These are phyloP conservation scores for Eriosoma lanigerum DNA, from an alignment of 1,140 invertebrate species.

Conservation along the genomic window DNA sequence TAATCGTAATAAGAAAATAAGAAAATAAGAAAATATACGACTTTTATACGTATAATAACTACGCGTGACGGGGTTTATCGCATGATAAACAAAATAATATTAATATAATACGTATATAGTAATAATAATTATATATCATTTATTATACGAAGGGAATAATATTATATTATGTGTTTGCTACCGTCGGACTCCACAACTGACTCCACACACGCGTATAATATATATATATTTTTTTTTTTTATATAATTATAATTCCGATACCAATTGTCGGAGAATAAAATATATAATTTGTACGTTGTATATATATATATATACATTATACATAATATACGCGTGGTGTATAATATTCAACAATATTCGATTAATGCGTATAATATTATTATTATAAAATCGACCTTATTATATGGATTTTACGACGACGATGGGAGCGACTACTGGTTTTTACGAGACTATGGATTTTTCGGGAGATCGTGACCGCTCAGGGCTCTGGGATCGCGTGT, in stretches of 20 bases:
- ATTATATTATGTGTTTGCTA: too few species aligned
- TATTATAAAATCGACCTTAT: conserved; percentile 8
- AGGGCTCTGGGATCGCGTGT: conserved; percentile 31
- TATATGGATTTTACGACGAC: background rate
- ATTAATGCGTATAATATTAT: background rate
- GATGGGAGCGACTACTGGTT: conserved; percentile 47
- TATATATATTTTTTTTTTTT: too few species aligned
- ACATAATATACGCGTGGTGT: background rate
- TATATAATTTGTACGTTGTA: background rate
- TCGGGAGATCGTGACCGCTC: conserved; percentile 25
- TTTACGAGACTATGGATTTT: conserved; percentile 16
- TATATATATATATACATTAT: background rate
- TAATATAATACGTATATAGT: too few species aligned
- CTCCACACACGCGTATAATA: too few species aligned
- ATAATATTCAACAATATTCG: conserved; percentile 15
- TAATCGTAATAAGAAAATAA: too few species aligned
- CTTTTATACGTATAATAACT: background rate
- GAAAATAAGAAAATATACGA: background rate
- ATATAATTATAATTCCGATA: conserved; percentile 15
- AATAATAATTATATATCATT: too few species aligned
- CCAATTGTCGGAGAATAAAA: background rate
- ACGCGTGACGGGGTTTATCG: background rate
- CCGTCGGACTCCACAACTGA: too few species aligned
- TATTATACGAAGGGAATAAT: too few species aligned
- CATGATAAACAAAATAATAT: background rate